These are phyloP conservation scores for Eulacestoma nigropectus DNA, from an alignment of 2,113 vertebrate genomes.

Conservation along the genomic window DNA sequence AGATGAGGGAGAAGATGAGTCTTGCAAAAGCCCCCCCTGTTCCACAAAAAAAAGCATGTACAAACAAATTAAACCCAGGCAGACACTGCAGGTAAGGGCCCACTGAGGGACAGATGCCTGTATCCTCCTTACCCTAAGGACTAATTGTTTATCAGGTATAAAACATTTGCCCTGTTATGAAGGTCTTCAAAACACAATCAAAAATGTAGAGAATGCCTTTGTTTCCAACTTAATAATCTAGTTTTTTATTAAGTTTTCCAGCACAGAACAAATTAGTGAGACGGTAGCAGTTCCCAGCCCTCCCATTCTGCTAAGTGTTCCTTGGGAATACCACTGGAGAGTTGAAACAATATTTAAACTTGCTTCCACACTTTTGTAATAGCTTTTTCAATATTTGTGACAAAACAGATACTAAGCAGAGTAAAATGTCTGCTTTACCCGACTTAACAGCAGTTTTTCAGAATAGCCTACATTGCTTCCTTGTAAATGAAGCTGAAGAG, in stretches of 20 bases:
- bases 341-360: background rate
- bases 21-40: background rate
- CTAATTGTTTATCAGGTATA: background rate
- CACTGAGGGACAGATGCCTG: background rate
- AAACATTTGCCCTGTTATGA: background rate
- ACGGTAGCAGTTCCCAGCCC: background rate
- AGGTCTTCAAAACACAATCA: background rate
- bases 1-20: background rate
- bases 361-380: background rate
- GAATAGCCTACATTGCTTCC: background rate
- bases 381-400: background rate
- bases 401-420: background rate
- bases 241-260: background rate
- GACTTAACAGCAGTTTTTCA: background rate
- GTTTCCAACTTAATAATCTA: background rate
- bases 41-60: background rate
- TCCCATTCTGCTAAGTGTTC: background rate
- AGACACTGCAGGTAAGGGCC: background rate
- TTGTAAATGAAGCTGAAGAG: background rate
- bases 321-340: background rate
- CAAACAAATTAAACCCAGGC: background rate
- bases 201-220: background rate
- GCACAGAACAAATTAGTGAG: background rate
- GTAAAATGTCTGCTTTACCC: background rate
- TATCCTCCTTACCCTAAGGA: background rate